phyloP scores from a whole-genome alignment of 2,797 vertebrate genomes.

The Tachyglossus aculeatus region DNA sequence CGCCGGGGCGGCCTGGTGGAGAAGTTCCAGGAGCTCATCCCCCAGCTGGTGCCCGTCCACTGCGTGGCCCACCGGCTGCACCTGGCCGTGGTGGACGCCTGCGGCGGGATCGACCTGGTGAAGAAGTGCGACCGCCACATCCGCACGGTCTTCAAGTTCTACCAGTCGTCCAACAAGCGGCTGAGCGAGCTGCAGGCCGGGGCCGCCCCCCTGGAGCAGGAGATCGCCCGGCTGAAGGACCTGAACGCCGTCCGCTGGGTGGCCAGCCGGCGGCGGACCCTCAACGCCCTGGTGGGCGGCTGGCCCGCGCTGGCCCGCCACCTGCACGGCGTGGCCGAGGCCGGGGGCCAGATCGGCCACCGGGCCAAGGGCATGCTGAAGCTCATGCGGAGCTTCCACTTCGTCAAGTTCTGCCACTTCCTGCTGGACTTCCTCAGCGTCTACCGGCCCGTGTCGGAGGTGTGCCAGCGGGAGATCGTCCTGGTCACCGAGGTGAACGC shows the following conservation, averaged over 20 bases:
- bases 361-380: conserved; percentile 43
- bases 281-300: neutral
- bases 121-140: conserved; percentile 52
- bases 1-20: conserved; percentile 15
- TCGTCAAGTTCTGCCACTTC: conserved; percentile 56
- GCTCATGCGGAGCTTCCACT: conserved; percentile 29
- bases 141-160: conserved; percentile 50
- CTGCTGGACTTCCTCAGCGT: conserved; percentile 51
- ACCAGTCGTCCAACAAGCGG: conserved; percentile 44
- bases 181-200: conserved; percentile 16
- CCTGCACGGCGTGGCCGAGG: conserved; percentile 20
- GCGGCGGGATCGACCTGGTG: conserved; percentile 30
- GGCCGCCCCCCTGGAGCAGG: conserved; percentile 6
- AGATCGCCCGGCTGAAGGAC: conserved; percentile 44
- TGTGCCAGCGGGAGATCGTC: conserved; percentile 24
- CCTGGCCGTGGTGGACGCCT: conserved; percentile 29
- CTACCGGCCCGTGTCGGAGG: conserved; percentile 27
- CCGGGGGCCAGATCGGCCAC: conserved; percentile 30
- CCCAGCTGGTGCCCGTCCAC: conserved; percentile 26
- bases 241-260: conserved; percentile 28
- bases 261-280: conserved; percentile 33
- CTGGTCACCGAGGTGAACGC: conserved; percentile 30
- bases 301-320: conserved; percentile 36
- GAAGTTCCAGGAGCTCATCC: conserved; percentile 45
- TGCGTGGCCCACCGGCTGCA: conserved; percentile 45